phyloP scores from a whole-genome alignment of 2,797 vertebrate genomes.

The Menidia menidia region DNA sequence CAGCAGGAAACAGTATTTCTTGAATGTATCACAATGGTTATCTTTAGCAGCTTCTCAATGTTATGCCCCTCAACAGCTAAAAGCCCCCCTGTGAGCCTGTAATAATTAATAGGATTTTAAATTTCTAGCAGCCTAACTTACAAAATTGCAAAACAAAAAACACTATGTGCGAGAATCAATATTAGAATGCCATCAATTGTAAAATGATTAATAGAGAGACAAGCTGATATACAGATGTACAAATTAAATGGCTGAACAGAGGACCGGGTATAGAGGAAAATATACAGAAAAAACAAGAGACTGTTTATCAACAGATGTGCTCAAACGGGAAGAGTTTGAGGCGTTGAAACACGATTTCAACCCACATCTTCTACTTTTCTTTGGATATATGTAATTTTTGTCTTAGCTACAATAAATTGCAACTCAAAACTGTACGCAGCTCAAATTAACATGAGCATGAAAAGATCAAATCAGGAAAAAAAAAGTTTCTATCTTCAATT shows the following conservation, averaged over 20 bases:
- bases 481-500: no score
- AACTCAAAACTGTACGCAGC: neutral
- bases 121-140: slow-evolving; percentile 16
- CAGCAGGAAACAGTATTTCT: slow-evolving; percentile 52
- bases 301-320: no score
- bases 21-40: slow-evolving; percentile 57
- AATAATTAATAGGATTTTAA: slow-evolving; percentile 28
- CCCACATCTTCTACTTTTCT: no score
- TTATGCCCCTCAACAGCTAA: slow-evolving; percentile 40
- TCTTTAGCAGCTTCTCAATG: slow-evolving; percentile 72
- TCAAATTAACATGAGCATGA: slow-evolving; percentile 4
- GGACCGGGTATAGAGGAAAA: neutral
- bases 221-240: neutral
- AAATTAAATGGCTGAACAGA: neutral
- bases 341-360: no score
- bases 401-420: neutral
- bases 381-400: no score
- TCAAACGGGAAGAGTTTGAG: no score
- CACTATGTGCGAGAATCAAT: neutral
- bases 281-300: no score
- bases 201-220: neutral
- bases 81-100: slow-evolving; percentile 2
- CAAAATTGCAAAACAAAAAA: no score
- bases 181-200: neutral
- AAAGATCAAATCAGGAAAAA: no score